Evolutionary conservation across 2,797 vertebrate species (phyloP).

Genomic region (Gallirallus australis): DNA sequence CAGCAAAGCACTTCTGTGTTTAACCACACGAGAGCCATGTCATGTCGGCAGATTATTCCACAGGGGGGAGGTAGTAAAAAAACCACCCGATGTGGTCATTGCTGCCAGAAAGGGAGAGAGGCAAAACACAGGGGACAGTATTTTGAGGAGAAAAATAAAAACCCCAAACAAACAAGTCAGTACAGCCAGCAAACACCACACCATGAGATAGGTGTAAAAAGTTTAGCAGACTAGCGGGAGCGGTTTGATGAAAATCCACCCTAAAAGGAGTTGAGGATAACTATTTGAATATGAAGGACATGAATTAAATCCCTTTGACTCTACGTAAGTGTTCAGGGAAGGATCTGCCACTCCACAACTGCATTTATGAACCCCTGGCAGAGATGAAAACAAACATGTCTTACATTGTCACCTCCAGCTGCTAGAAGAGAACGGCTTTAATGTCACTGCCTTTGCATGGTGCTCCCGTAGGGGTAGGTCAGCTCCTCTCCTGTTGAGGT

Average conservation of each 20-base stretch:
- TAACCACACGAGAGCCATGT: not conserved
- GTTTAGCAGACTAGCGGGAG: not conserved
- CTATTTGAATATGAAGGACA: not conserved
- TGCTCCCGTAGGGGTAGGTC: not conserved
- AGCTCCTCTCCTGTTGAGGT: not conserved
- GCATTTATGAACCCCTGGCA: not conserved
- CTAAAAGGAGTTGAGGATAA: not conserved
- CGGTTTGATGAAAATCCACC: not conserved
- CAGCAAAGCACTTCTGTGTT: not conserved
- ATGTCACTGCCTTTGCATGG: rapidly evolving
- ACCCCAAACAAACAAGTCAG: not conserved
- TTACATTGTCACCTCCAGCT: not conserved
- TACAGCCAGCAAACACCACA: not conserved
- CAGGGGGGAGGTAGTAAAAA: not conserved
- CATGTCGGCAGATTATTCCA: not conserved
- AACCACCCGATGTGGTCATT: not conserved
- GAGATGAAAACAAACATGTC: rapidly evolving
- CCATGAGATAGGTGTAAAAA: not conserved
- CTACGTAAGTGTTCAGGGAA: not conserved
- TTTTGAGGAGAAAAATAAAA: not conserved
- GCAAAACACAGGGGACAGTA: not conserved
- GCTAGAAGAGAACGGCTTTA: not conserved
- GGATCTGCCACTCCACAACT: not conserved
- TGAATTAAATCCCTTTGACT: not conserved
- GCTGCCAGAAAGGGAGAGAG: not conserved